Evolutionary conservation across 92 coral and sea anemone genomes (phyloP).

Genomic region (Heteractis magnifica): DNA sequence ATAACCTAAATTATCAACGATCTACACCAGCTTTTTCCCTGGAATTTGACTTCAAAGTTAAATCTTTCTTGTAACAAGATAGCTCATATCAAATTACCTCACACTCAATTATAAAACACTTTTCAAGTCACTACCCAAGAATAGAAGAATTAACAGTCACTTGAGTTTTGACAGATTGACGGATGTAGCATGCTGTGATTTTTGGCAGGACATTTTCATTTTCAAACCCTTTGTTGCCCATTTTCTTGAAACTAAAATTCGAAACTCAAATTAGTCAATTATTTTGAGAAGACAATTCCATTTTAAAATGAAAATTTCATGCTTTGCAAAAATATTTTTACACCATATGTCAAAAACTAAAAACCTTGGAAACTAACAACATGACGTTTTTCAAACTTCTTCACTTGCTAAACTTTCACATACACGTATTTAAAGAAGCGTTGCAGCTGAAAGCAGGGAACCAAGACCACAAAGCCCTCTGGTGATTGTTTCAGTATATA

Average conservation of each 20-base stretch:
- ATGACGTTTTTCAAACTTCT: too few relatives aligned
- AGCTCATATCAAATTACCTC: neutral
- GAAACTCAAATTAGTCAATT: neutral
- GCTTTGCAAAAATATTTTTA: neutral
- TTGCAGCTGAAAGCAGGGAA: too few relatives aligned
- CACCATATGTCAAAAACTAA: too few relatives aligned
- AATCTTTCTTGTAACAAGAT: neutral
- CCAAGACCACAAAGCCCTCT: too few relatives aligned
- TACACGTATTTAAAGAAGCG: too few relatives aligned
- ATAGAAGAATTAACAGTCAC: slow-evolving; percentile 13
- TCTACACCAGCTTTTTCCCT: neutral
- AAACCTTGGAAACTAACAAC: too few relatives aligned
- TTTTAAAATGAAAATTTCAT: neutral
- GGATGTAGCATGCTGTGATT: neutral
- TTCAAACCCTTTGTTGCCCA: neutral
- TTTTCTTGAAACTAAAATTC: neutral
- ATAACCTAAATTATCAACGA: neutral
- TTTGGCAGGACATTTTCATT: neutral
- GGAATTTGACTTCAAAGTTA: neutral
- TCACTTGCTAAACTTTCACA: too few relatives aligned
- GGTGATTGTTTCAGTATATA: too few relatives aligned
- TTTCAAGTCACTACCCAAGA: neutral
- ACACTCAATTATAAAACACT: slow-evolving; percentile 27
- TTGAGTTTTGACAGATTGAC: slow-evolving; percentile 1
- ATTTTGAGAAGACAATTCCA: neutral